Conservation (phyloP, 2,113 vertebrate species). For the Pristiophorus japonicus region DNA sequence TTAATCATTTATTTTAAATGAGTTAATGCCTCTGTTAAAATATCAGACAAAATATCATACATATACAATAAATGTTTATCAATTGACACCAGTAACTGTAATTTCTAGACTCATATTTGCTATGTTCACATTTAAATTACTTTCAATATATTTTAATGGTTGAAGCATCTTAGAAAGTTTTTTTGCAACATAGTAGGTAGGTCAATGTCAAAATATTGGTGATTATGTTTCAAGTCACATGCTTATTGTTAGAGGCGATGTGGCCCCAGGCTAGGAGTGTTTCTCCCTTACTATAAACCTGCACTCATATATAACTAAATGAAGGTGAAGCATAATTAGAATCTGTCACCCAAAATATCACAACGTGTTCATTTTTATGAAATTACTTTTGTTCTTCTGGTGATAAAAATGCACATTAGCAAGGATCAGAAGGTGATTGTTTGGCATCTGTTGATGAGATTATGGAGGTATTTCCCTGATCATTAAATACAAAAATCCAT, state of each 20-base stretch:
- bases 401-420: constrained; percentile 12
- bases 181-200: constrained; percentile 5
- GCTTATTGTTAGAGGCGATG: background rate
- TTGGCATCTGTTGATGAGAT: background rate
- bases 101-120: background rate
- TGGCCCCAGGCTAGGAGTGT: background rate
- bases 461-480: background rate
- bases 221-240: constrained; percentile 20
- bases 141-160: background rate
- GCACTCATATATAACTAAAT: background rate
- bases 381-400: background rate
- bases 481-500: background rate
- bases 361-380: constrained; percentile 15
- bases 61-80: background rate
- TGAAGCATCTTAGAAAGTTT: background rate
- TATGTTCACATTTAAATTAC: background rate
- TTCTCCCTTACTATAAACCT: background rate
- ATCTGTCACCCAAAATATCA: background rate
- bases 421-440: background rate
- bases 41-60: background rate
- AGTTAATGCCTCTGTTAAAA: background rate
- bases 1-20: constrained; percentile 1
- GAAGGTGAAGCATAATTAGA: background rate
- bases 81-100: background rate
- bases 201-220: constrained; percentile 18